Evolutionary conservation across 53 echinoderm and acorn worm genomes (phyloP), one percentile per base, ranked within the genome.

Genomic region (Crossaster papposus): DNA sequence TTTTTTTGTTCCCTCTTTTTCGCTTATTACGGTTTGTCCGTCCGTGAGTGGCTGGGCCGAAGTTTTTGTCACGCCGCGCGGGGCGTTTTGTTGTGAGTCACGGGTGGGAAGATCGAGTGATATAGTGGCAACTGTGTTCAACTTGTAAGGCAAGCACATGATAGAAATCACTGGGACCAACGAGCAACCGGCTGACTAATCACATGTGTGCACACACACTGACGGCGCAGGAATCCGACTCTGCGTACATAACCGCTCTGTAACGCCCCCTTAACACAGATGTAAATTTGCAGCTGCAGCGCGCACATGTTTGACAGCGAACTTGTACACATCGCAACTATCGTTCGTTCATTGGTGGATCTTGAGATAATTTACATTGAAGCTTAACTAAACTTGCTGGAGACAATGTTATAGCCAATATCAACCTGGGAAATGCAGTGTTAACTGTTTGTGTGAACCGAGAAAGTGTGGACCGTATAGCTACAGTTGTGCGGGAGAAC

Each of bases 71-170:
- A 53, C 73, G 24, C 85, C 30, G 87, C 77, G 77, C 87, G 87
- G 87, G 87, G 87, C 87, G 87, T 75, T 87, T 87, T 87, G 77
- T 87, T 87, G 85, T 85, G 87, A 87, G 87, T 87, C 87, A 87
- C 87, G 87, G 77, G 14, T 77, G 87, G 63, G 64, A 77, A 77
- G 72, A 65, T 53, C 18, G 50, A 35, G 44, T 51, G 85, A 87
- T 24, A 54, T 31, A 87, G 76, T 62, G 87, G 87, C 74, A 87
- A 87, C 87, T 33, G 87, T 87, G 87, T 87, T 75, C 77, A 77
- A 87, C 75, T 80, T 58, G 36, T 38, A 20, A 50, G 14, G 53
- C 15, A 54, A 62, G 30, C 80, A 30, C 38, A 35, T 58, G 75
- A 37, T 34, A 34, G 30, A 51, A 32, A 28, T 31, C 81, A 63